phyloP scores from a whole-genome alignment of 2,888 invertebrate genomes.

The Ichneumoninae sp. region DNA sequence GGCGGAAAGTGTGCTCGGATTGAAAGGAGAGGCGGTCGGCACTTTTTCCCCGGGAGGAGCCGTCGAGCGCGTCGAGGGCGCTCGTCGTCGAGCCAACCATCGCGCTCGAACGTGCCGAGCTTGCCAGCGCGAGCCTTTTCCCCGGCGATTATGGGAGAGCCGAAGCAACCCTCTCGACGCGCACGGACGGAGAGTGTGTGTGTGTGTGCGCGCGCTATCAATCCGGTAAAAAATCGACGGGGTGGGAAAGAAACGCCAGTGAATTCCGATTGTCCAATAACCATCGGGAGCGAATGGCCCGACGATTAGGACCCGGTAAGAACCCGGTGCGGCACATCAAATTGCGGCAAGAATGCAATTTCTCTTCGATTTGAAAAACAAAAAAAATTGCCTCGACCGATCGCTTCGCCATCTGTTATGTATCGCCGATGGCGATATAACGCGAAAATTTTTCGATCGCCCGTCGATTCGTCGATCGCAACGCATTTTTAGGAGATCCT shows the following conservation, averaged over 20 bases:
- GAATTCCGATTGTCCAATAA: constrained; percentile 69
- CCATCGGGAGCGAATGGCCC: constrained; percentile 56
- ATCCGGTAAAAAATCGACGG: constrained; percentile 45
- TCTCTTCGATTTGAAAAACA: background rate
- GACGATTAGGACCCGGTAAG: constrained; percentile 58
- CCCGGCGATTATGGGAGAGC: background rate
- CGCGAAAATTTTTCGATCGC: background rate
- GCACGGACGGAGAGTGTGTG: background rate
- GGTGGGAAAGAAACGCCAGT: background rate
- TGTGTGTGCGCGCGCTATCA: constrained; percentile 53
- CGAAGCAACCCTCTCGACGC: constrained; percentile 22
- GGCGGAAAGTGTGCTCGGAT: constrained; percentile 29
- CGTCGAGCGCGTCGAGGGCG: constrained; percentile 20
- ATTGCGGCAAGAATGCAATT: constrained; percentile 52
- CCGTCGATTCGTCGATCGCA: background rate
- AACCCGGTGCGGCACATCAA: constrained; percentile 37
- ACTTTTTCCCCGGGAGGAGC: constrained; percentile 48
- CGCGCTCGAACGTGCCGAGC: constrained; percentile 59
- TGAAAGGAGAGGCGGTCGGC: constrained; percentile 55
- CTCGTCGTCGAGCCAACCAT: constrained; percentile 24
- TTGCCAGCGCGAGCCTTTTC: constrained; percentile 23
- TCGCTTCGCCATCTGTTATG: constrained; percentile 37
- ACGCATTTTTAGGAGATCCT: background rate
- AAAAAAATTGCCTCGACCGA: background rate
- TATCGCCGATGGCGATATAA: constrained; percentile 1